These are phyloP conservation scores for Phyllotis vaccarum DNA, from an alignment of 2,797 vertebrate genomes.

Conservation along the genomic window DNA sequence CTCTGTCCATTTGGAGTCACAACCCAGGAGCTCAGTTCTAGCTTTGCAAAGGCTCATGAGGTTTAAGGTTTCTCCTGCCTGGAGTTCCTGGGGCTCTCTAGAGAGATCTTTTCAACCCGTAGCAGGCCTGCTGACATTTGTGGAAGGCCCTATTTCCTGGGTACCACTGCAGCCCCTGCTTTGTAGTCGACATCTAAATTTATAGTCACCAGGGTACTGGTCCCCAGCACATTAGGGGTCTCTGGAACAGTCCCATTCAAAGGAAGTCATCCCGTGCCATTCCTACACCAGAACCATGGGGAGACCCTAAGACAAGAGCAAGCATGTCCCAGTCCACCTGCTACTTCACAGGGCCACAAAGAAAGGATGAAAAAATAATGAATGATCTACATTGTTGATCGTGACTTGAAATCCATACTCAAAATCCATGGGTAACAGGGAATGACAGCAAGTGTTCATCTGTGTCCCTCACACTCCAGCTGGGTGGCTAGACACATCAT, in stretches of 20 bases:
- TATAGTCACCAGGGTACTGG: not conserved
- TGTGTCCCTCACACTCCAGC: not conserved
- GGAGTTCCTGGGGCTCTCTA: not conserved
- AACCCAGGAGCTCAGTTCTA: not conserved
- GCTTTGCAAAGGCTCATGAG: not conserved
- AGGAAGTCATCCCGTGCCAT: not conserved
- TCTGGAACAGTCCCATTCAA: not conserved
- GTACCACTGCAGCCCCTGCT: rapidly evolving
- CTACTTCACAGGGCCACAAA: rapidly evolving
- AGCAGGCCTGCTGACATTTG: rapidly evolving
- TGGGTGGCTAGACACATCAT: not conserved
- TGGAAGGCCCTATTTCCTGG: not conserved
- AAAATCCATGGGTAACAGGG: not conserved
- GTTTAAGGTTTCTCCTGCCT: not conserved
- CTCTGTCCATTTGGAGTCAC: not conserved
- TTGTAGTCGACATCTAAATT: not conserved
- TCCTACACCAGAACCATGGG: not conserved
- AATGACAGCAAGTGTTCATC: no score
- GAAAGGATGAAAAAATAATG: not conserved
- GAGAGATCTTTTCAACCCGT: not conserved
- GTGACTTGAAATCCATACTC: not conserved
- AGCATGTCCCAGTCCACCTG: not conserved
- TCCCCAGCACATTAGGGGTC: not conserved
- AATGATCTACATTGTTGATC: not conserved
- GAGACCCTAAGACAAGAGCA: not conserved